Evolutionary conservation across 2,888 invertebrate genomes (phyloP), one percentile per base, ranked within the genome.

Genomic region (Acleris laterana): DNA sequence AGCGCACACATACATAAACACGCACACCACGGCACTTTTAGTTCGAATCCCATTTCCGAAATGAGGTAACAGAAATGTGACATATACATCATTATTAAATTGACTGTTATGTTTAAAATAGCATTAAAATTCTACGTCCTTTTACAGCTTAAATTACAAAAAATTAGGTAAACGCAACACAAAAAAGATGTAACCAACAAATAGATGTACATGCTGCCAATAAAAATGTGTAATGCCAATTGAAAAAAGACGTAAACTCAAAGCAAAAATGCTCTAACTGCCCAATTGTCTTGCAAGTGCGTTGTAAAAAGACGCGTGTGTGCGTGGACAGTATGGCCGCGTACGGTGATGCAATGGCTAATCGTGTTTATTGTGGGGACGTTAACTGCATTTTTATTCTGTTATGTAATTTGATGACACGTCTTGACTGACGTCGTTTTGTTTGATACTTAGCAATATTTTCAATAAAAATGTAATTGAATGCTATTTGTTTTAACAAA

Each of bases 321-420:
- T 69, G 68, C 69, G 67, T 71, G 71, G 68, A 69, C 67, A 63
- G 51, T 28, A 62, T 72, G 70, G 72, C 50, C 72, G 70, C 74
- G 71, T 70, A 75, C 77, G 77, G 74, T 90, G 89, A 90, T 83
- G 90, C 82, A 91, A 90, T 83, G 77, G 74, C 83, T 88, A 88
- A 89, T 86, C 85, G 81, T 78, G 85, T 82, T 82, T 85, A 88
- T 89, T 82, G 85, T 86, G 84, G 79, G 79, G 80, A 84, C 78
- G 88, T 74, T 81, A 66, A 65, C 72, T 69, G 88, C 83, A 89
- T 90, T 89, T 87, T 89, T 85, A 78, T 74, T 70, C 56, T 71
- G 66, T 83, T 80, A 83, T 78, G 77, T 77, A 82, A 84, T 68
- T 61, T 68, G 68, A 68, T 68, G 66, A 69, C 61, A 62, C 64